These are phyloP conservation scores for Drosophila emarginata DNA, from an alignment of 2,888 invertebrate species.

Conservation along the genomic window DNA sequence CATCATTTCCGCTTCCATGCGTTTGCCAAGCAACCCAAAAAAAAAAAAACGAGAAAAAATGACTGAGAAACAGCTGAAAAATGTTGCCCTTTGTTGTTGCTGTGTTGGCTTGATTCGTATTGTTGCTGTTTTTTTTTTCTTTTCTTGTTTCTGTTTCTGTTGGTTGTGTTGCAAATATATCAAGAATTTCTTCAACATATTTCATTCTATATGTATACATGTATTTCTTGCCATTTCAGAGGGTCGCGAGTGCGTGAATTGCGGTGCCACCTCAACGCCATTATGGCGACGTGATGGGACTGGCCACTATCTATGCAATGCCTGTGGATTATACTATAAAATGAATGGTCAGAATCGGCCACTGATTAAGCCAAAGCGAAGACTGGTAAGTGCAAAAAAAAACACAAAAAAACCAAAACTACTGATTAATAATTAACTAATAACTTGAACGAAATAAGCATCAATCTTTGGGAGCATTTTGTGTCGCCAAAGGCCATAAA, in stretches of 20 bases:
- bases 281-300: constrained; percentile 98
- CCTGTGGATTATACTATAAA: constrained; percentile 99
- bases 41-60: constrained; percentile 25
- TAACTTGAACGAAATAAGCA: constrained; percentile 60
- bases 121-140: constrained; percentile 26
- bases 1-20: constrained; percentile 83
- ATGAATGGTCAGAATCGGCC: constrained; percentile 99
- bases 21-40: constrained; percentile 62
- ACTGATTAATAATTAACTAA: constrained; percentile 63
- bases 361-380: constrained; percentile 99
- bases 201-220: constrained; percentile 12
- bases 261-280: constrained; percentile 99
- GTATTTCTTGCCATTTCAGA: constrained; percentile 84
- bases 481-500: constrained; percentile 73
- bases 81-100: constrained; percentile 51
- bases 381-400: constrained; percentile 93
- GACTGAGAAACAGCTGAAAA: constrained; percentile 72
- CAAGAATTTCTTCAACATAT: constrained; percentile 16
- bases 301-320: constrained; percentile 99
- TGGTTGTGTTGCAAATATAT: constrained; percentile 5
- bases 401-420: constrained; percentile 10
- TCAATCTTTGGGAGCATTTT: constrained; percentile 65
- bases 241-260: constrained; percentile 99
- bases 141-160: constrained; percentile 16
- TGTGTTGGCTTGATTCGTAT: constrained; percentile 16